Base-by-base conservation (phyloP, 2,113 vertebrate genomes). In the Corythornis cristatus region DNA sequence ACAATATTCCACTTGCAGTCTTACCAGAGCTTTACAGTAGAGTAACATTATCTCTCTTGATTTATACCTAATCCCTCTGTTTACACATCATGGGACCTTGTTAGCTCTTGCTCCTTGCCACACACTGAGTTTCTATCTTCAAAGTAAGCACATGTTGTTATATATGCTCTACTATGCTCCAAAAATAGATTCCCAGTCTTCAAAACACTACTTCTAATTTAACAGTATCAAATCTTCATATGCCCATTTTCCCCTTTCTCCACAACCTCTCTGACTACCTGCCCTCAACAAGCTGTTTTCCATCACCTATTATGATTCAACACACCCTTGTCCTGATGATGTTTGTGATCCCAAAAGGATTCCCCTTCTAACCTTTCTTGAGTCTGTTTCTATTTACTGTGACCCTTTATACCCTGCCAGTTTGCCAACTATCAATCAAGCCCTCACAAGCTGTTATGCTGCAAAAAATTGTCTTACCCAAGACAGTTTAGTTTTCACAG, bases 11-110 rank as follows among this genome's bases (percentile, higher is more conserved):
- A 84, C 85, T 31, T 45, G 37, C 42, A 62, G 56, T 62, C 42
- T 82, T 89, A 86, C 19, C 25, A 43, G 35, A 64, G 50, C 84
- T 96, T 90, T 91, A 73, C 14, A 51, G 33, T 54, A 92, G 20
- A 91, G 65, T 54, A 93, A 62, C 29, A 57, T 90, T 88, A 81
- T 93, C 89, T 93, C 60, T 88, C 64, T 33, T 60, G 90, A 83
- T 48, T 89, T 75, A 89, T 75, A 75, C 53, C 60, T 67, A 93
- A 56, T 76, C 70, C 46, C 56, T 75, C 53, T 68, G 37, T 67
- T 64, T 83, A 79, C 45, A 75, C 91, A 37, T 66, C 53, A 48
- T 50, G 75, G 58, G 61, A 92, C 26, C 26, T 88, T 82, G 93
- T 79, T 76, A 95, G 67, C 54, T 78, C 65, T 50, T 64, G 48